Evolutionary conservation across 2,888 invertebrate species (phyloP).

Genomic region (Morpho helenor): DNA sequence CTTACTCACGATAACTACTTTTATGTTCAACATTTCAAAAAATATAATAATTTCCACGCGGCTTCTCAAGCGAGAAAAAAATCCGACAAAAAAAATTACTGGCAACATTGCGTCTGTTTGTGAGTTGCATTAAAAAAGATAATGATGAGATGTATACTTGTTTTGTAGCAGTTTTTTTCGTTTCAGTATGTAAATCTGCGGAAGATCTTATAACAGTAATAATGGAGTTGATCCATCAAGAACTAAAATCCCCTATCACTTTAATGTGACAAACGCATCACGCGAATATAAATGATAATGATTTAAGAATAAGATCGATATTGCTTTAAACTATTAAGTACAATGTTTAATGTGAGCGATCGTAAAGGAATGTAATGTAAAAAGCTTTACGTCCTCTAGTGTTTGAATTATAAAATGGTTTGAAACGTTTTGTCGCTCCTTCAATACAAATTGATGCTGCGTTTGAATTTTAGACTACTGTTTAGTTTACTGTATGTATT

Average conservation of each 20-base stretch:
- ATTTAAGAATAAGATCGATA: not conserved
- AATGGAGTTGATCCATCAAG: too few relatives aligned
- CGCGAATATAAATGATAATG: not conserved
- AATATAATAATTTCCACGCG: too few relatives aligned
- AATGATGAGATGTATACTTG: too few relatives aligned
- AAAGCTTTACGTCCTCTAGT: conserved; percentile 16
- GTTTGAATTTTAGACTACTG: conserved; percentile 1
- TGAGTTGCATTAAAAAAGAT: too few relatives aligned
- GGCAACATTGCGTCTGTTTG: too few relatives aligned
- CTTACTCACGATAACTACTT: too few relatives aligned
- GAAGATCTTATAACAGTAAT: too few relatives aligned
- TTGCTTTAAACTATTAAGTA: not conserved
- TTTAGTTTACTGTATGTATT: not conserved
- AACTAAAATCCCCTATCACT: not conserved
- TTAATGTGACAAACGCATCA: not conserved
- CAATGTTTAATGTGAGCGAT: conserved; percentile 5
- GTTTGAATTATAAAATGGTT: conserved; percentile 16
- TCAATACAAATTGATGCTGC: conserved; percentile 8
- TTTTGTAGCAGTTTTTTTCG: too few relatives aligned
- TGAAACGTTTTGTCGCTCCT: conserved; percentile 14
- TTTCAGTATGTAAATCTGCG: too few relatives aligned
- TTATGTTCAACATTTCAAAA: too few relatives aligned
- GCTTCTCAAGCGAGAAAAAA: too few relatives aligned
- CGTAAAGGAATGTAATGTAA: conserved; percentile 12
- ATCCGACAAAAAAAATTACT: too few relatives aligned